Conservation (phyloP, 1,140 invertebrate species). For the Pseudomyrmex flavicornis region DNA sequence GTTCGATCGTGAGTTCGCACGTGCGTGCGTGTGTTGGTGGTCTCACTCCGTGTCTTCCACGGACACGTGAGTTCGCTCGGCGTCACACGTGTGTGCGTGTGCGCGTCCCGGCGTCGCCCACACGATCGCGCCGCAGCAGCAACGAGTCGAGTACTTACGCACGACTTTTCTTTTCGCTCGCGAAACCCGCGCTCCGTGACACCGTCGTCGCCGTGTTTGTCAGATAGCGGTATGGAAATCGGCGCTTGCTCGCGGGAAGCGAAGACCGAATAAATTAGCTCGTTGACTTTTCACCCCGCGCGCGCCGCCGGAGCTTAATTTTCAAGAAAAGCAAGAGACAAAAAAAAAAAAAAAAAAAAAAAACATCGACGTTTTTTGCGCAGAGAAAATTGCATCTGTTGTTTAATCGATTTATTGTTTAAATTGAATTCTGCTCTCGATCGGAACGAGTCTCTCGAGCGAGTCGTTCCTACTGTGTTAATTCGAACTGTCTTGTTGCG, state of each 20-base stretch:
- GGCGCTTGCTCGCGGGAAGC: slow-evolving; percentile 14
- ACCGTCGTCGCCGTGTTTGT: not conserved
- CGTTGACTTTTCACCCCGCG: slow-evolving; percentile 1
- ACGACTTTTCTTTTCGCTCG: slow-evolving; percentile 40
- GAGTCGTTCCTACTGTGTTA: slow-evolving; percentile 62
- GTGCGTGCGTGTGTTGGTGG: slow-evolving; percentile 47
- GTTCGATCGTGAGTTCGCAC: slow-evolving; percentile 79
- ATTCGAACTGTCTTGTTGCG: slow-evolving; percentile 54
- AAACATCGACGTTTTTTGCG: too few species aligned
- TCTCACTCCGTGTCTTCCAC: not conserved
- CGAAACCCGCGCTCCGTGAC: slow-evolving; percentile 26
- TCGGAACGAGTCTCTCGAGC: slow-evolving; percentile 61
- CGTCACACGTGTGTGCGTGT: not conserved
- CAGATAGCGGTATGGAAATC: slow-evolving; percentile 35
- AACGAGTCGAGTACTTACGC: not conserved
- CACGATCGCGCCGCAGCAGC: not conserved
- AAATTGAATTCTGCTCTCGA: slow-evolving; percentile 11
- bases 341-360: too few species aligned
- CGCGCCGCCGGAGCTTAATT: not conserved
- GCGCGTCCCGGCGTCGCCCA: slow-evolving; percentile 24
- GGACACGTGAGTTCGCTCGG: not conserved
- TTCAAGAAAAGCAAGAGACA: too few species aligned
- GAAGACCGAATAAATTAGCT: slow-evolving; percentile 14
- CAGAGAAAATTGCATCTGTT: too few species aligned
- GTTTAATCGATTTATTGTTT: too few species aligned